Evolutionary conservation across 2,797 vertebrate genomes (phyloP), one percentile per base, ranked within the genome.

Genomic region (Telmatherina bonti): DNA sequence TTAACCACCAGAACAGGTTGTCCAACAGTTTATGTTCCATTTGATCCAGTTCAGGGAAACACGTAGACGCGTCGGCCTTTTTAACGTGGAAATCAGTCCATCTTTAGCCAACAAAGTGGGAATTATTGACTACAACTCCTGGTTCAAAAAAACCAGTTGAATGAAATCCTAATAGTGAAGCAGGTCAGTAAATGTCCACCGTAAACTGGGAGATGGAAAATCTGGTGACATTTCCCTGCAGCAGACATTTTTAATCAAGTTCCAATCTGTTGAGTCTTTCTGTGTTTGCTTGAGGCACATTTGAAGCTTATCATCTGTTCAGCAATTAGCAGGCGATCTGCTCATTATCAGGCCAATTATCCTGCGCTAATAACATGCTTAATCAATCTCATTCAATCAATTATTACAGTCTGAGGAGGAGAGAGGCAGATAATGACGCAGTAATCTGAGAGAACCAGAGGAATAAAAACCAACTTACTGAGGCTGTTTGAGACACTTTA

Each of bases 321-420:
- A 65, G 84, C 81, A 91, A 91, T 92, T 92, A 92, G 85, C 81
- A 84, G 65, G 75, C 83, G 88, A 91, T 92, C 90, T 90, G 89
- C 88, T 90, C 82, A 88, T 90, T 91, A 91, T 91, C 85, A 85
- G 85, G 83, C 78, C 88, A 89, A 92, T 92, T 91, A 92, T 85
- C 78, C 83, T 59, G 70, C 78, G 79, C 85, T 92, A 93, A 93
- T 91, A 85, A 88, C 88, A 85, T 86, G 85, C 83, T 91, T 91
- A 92, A 93, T 92, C 92, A 88, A 90, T 93, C 89, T 89, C 82
- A 81, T 87, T 88, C 85, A 63, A 91, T 90, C 91, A 93, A 88
- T 92, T 91, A 91, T 89, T 91, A 91, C 87, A 72, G 67, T 90
- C 90, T 89, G 90, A 89, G 79, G 72, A 88, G 86, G 88, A 81